Base-by-base conservation (phyloP, 2,888 invertebrate genomes). In the Drosophila ochracea region DNA sequence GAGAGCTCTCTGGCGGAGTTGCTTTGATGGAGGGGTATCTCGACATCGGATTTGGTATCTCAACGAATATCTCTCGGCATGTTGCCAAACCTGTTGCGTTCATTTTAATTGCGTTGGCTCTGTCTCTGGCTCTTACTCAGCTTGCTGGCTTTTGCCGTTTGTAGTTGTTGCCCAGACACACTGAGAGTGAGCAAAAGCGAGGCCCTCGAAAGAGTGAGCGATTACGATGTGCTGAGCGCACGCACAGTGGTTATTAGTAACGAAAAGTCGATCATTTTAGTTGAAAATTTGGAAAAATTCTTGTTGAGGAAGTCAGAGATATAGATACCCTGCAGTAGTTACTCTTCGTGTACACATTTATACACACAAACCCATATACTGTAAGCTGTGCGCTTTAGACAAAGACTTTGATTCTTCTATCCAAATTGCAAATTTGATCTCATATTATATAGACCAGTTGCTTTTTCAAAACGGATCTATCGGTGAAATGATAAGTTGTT, bases 1-100 rank as follows among this genome's bases (percentile, higher is more conserved):
- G 57, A 68, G 54, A 59, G 58, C 61, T 57, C 52, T 39, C 52
- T 35, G 55, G 28, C 41, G 39, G 33, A 37, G 39, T 49, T 28
- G 43, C 13, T 28, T 11, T 37, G 68, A 35, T 50, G 35, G 50
- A 41, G 67, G 53, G 65, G 64, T 63, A 67, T 68, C 50, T 59
- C 50, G 16, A 33, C 49, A 62, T 73, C 73, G 53, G 54, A 59
- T 58, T 71, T 63, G 39, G 54, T 64, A 57, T 53, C 54, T 78
- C 54, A 50, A 43, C 71, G 47, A 62, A 64, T 60, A 59, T 68
- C 76, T 79, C 73, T 76, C 68, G 81, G 62, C 62, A 71, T 71
- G 78, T 81, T 78, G 81, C 71, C 81, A 82, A 82, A 82, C 82
- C 83, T 76, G 82, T 82, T 82, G 68, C 72, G 80, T 65, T 73